Conservation (phyloP, 2,113 vertebrate genomes). For the Callospermophilus lateralis region DNA sequence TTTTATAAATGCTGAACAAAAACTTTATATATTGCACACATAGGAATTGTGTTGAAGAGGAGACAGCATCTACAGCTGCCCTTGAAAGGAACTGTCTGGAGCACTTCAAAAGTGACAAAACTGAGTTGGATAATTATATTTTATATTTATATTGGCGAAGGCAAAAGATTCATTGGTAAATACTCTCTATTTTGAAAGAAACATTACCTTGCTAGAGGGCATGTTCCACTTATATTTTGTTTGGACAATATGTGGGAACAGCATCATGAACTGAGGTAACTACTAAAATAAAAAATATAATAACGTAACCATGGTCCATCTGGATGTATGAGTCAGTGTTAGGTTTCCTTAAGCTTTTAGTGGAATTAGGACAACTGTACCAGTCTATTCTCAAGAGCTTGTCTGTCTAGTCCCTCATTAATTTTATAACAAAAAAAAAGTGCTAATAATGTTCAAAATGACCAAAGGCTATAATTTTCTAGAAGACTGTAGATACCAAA, state of each 20-base stretch:
- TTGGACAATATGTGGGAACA: conserved; percentile 35
- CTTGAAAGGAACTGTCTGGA: neutral
- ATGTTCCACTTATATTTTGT: neutral
- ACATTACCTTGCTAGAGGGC: neutral
- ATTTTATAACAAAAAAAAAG: conserved; percentile 37
- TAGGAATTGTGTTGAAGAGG: neutral
- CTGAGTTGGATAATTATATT: conserved; percentile 30
- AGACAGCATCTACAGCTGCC: neutral
- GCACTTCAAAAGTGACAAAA: conserved; percentile 19
- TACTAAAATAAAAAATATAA: conserved; percentile 17
- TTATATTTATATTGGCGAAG: conserved; percentile 22
- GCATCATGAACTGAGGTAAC: neutral
- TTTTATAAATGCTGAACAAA: neutral
- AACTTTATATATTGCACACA: neutral
- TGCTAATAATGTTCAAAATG: conserved; percentile 36
- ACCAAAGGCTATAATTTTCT: neutral
- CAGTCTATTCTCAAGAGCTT: conserved; percentile 7
- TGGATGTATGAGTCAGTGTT: conserved; percentile 31
- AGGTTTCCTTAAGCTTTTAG: conserved; percentile 67
- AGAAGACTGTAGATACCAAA: neutral
- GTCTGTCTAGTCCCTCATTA: neutral
- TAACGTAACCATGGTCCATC: neutral
- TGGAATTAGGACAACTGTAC: conserved; percentile 57
- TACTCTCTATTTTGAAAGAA: conserved; percentile 43
- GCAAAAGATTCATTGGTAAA: conserved; percentile 36